These are phyloP conservation scores for Eulemur rufifrons DNA, from an alignment of 2,113 vertebrate genomes.

Conservation along the genomic window DNA sequence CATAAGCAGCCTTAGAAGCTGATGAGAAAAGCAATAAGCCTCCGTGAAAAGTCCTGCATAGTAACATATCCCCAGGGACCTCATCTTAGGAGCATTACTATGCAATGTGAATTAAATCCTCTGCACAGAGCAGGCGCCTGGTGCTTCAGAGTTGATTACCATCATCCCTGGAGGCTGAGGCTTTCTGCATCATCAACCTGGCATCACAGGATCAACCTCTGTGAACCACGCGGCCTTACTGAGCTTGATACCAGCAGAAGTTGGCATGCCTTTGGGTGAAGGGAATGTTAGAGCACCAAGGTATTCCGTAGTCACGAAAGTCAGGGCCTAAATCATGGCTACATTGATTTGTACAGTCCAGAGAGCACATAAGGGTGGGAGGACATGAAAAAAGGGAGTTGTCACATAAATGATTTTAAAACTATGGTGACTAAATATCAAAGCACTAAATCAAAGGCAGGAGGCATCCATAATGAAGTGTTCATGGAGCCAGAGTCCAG, in stretches of 20 bases:
- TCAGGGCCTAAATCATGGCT: neutral
- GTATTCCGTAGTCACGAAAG: neutral
- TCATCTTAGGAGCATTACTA: constrained; percentile 70
- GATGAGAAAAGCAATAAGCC: constrained; percentile 76
- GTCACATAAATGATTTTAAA: constrained; percentile 58
- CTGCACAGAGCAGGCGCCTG: constrained; percentile 53
- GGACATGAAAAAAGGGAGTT: neutral
- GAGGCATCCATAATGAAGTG: neutral
- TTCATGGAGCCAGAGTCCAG: neutral
- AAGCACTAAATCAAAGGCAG: constrained; percentile 29
- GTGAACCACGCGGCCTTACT: constrained; percentile 19
- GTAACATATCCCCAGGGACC: constrained; percentile 63
- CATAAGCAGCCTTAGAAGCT: constrained; percentile 66
- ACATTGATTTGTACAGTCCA: constrained; percentile 49
- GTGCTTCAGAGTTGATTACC: constrained; percentile 70
- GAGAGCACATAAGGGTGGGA: neutral
- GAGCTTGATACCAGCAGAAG: neutral
- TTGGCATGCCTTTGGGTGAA: neutral
- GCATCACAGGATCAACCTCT: neutral
- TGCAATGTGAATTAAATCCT: constrained; percentile 74
- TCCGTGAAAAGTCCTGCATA: constrained; percentile 63
- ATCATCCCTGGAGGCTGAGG: constrained; percentile 52
- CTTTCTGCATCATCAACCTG: constrained; percentile 50
- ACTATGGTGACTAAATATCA: constrained; percentile 20
- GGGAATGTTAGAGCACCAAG: neutral